Evolutionary conservation across 2,888 invertebrate genomes (phyloP), one percentile per base, ranked within the genome.

Genomic region (Leptinotarsa juncta): DNA sequence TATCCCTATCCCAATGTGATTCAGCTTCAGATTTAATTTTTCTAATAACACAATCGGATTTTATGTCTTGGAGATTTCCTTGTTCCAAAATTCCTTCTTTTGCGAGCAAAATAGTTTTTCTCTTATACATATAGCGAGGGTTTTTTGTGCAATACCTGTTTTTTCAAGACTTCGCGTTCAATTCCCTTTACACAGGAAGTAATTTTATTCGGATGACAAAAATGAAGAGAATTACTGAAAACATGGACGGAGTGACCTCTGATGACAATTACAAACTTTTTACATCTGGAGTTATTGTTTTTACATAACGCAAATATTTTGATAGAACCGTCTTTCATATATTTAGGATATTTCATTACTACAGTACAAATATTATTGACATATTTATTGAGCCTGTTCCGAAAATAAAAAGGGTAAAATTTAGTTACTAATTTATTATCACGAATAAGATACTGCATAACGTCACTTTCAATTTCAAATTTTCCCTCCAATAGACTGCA

Each of bases 241-340:
- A 73, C 65, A 20, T 42, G 15, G 14, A 73, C 26, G 10, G 12
- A 20, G 4, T 18, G 16, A 32, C 42, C 69, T 55, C 65, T 32
- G 3, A 73, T 18, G 2, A 70, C 32, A 70, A 73, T 70, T 12
- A 32, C 32, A 32, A 32, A 32, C 32, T 32, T 32, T 32, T 32
- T 32, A 32, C 7, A 32, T 32, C 26, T 66, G 20, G 18, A 70
- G n/a, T 23, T 65, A 23, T 70, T 62, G 26, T 70, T 65, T 73
- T 70, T 20, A 20, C 20, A 73, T 3, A 49, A 2, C 4, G 74
- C 74, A 18, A 23, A 55, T 49, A 74, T 57, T 65, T 57, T 71
- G n/a, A 70, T 68, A 15, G 49, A 50, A 5, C 68, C 51, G 18
- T 67, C n/a, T 67, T 69, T 69, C 14, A 66, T 18, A 49, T 66